Base-by-base conservation (phyloP, 2,797 vertebrate genomes). In the Xenentodon cancila region DNA sequence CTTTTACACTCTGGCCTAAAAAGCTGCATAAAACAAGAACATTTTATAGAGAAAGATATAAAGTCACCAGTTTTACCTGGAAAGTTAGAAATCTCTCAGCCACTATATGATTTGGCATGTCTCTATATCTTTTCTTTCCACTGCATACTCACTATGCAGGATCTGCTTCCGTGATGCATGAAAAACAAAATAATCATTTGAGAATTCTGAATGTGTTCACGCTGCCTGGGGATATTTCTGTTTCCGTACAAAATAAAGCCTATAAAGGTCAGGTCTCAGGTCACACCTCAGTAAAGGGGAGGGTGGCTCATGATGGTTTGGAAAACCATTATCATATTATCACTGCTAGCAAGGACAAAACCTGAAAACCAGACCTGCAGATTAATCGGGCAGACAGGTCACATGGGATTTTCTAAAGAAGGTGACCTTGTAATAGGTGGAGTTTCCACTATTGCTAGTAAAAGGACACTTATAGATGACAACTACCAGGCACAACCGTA, bases 391-490 rank as follows among this genome's bases (percentile, higher is more conserved):
- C 66, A 74, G 50, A 84, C 79, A 34, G 88, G 88, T 16, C 86
- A 66, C 44, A 37, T 69, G 74, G 84, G 88, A 45, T 86, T 91
- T 56, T 85, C 63, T 40, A 81, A 86, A 71, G 74, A 85, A 8
- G 90, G 89, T 37, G 90, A 92, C 73, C 27, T 92, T 52, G 68
- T 88, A 5, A 81, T 92, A 9, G 90, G 81, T 48, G 91, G 88
- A 1, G 9, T 92, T 60, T 92, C 92, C 53, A 81, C 90, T 12
- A 44, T 92, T 17, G 68, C 8, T 40, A 85, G 64, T 47, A 70
- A 56, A 53, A 77, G 71, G 1, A 49, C 0, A 53, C 9, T 67
- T n/a, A 13, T 63, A 3, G 34, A 79, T 21, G 67, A 75, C 22
- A 66, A 27, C 59, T 92, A 86, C 53, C 20, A 67, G 53, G 76